Evolutionary conservation across 2,113 vertebrate genomes (phyloP).

Genomic region (Melanotaenia duboulayi): DNA sequence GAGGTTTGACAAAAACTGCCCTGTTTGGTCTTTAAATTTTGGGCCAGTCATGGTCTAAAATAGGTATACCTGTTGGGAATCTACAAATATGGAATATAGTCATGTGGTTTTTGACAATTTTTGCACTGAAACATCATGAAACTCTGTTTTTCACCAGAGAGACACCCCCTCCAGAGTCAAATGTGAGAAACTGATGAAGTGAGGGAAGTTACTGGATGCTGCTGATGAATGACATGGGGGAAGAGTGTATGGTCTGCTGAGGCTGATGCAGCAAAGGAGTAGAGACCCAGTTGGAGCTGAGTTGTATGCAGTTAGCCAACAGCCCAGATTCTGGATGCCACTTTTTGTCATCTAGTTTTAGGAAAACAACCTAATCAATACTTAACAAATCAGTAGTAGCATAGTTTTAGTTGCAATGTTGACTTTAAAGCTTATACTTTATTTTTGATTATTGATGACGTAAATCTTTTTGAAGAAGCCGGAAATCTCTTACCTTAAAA

Average conservation of each 20-base stretch:
- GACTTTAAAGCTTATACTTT: too few relatives aligned
- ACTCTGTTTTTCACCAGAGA: neutral
- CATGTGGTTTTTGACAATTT: too few relatives aligned
- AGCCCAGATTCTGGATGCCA: slow-evolving; percentile 5
- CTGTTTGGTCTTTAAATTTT: too few relatives aligned
- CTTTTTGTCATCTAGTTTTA: too few relatives aligned
- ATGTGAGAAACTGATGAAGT: slow-evolving; percentile 5
- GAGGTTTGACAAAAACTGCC: too few relatives aligned
- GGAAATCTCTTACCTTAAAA: neutral
- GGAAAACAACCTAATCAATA: too few relatives aligned
- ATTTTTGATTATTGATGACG: neutral
- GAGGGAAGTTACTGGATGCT: neutral
- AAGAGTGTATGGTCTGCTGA: slow-evolving; percentile 16
- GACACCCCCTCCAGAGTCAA: neutral
- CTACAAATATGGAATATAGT: too few relatives aligned
- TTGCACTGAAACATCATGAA: too few relatives aligned
- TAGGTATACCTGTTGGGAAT: too few relatives aligned
- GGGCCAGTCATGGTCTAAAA: too few relatives aligned
- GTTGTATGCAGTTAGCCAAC: neutral
- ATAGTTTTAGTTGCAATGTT: too few relatives aligned
- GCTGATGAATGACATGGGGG: slow-evolving; percentile 23
- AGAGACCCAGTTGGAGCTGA: neutral
- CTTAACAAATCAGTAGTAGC: too few relatives aligned
- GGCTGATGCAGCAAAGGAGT: neutral
- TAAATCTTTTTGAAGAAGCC: neutral